Evolutionary conservation across 2,888 invertebrate genomes (phyloP), one percentile per base, ranked within the genome.

Genomic region (Drosophila phalerata): DNA sequence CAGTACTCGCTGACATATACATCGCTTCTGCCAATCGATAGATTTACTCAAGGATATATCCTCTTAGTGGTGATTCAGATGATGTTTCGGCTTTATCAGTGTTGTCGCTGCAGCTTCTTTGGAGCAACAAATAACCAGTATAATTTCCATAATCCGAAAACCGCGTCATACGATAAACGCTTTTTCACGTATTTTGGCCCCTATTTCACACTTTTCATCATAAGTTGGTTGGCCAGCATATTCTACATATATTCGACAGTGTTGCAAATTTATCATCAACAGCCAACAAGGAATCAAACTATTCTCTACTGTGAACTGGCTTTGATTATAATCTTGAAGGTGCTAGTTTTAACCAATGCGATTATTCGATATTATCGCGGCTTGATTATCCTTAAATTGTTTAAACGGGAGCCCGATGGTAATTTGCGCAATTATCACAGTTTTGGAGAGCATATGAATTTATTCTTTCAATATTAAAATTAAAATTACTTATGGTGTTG

Each of bases 401-500:
- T 78, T 0, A 10, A 37, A 13, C 1, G 4, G 0, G 51, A 78
- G 11, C 8, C 17, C 1, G 40, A 19, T 0, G 13, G 11, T 0
- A 8, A 32, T 10, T 2, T 78, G 8, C 34, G 8, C 4, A 67
- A 74, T 8, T 1, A 9, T 5, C 22, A 56, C 9, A 62, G 60
- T n/a, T 53, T 81, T 42, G 79, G 67, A n/a, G 77, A 79, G 10
- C 65, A 70, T 37, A 43, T 69, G 0, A 49, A 30, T 43, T 6
- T 61, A 5, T 45, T 79, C 3, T 68, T 79, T 34, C 38, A 53
- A 9, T 48, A 49, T 15, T 74, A 60, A 56, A 15, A 19, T 15
- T 8, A 8, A 51, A 51, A 5, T 15, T 9, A 40, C 28, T 28
- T 38, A 6, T 11, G 28, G 15, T 15, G 5, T 1, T 1, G 4